A percentile compares a stretch with the other conserved stretches of the same genome.
Evolutionary conservation across 2,888 invertebrate genomes (phyloP).

Genomic region (Neoscelio sp.): DNA sequence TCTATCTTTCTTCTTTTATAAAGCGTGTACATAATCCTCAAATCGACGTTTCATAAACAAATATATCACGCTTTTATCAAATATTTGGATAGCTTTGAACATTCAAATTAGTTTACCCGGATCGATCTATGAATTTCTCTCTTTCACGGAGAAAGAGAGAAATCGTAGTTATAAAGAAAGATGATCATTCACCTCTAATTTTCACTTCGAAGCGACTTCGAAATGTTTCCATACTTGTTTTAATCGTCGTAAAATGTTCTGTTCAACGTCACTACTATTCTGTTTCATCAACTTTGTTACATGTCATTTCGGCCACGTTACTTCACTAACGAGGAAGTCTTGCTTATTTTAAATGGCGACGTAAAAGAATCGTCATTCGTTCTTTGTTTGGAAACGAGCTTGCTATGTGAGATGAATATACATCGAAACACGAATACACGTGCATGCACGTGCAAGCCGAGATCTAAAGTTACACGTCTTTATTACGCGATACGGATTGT

Average conservation of each 20-base stretch:
- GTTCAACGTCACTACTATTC: too few species aligned
- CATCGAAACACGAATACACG: conserved; percentile 23
- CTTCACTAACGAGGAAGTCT: conserved; percentile 36
- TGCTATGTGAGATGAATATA: conserved; percentile 45
- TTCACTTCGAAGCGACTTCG: too few species aligned
- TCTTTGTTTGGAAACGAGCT: conserved; percentile 40
- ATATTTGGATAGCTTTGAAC: conserved; percentile 21
- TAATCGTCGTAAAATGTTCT: too few species aligned
- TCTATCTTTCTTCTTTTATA: conserved; percentile 34
- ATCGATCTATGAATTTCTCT: too few species aligned
- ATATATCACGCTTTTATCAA: conserved; percentile 28
- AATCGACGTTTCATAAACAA: conserved; percentile 48
- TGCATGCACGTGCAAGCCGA: conserved; percentile 41
- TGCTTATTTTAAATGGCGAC: conserved; percentile 43
- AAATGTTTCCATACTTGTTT: too few species aligned
- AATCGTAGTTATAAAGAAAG: too few species aligned
- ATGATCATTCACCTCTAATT: too few species aligned
- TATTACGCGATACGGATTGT: conserved; percentile 64
- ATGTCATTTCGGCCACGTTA: conserved; percentile 1
- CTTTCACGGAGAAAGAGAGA: too few species aligned
- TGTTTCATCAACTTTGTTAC: conserved; percentile 1
- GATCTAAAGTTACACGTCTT: conserved; percentile 68
- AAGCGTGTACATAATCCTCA: conserved; percentile 32
- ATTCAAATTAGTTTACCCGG: background rate
- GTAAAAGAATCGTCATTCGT: conserved; percentile 48